Conservation (phyloP, 2,113 vertebrate genomes). For the Colius striatus region DNA sequence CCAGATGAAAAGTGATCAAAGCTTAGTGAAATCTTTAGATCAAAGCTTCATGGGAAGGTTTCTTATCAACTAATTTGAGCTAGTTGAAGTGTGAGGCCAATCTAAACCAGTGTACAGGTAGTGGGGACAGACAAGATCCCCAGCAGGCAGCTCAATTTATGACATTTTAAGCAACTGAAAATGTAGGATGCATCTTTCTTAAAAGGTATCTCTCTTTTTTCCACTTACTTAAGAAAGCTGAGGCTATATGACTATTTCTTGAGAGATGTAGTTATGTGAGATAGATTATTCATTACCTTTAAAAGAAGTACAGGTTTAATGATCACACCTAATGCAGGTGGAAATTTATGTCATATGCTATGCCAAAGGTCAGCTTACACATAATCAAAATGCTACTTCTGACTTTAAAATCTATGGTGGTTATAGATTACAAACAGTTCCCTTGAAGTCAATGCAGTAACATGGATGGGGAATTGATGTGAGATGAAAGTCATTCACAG, state of each 20-base stretch:
- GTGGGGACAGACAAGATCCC: background rate
- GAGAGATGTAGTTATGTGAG: background rate
- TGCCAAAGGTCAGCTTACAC: conserved; percentile 58
- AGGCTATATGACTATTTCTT: background rate
- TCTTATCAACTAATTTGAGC: background rate
- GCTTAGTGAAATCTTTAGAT: background rate
- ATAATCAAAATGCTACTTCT: conserved; percentile 39
- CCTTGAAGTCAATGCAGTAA: background rate
- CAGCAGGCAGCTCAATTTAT: background rate
- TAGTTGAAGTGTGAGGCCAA: background rate
- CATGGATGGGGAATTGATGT: conserved; percentile 15
- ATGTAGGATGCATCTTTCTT: background rate
- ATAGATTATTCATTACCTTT: conserved; percentile 37
- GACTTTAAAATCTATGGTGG: conserved; percentile 39
- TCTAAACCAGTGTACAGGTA: background rate
- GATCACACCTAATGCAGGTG: conserved; percentile 21
- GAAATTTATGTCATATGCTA: conserved; percentile 46
- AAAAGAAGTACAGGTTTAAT: background rate
- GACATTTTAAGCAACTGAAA: background rate
- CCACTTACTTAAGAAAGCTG: background rate
- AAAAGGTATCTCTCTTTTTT: background rate
- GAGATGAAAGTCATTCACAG: conserved; percentile 53
- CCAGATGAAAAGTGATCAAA: background rate
- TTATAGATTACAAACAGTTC: conserved; percentile 48
- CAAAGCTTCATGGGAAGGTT: background rate